Evolutionary conservation across 2,888 invertebrate species (phyloP).

Genomic region (Leptopterna dolabrata): DNA sequence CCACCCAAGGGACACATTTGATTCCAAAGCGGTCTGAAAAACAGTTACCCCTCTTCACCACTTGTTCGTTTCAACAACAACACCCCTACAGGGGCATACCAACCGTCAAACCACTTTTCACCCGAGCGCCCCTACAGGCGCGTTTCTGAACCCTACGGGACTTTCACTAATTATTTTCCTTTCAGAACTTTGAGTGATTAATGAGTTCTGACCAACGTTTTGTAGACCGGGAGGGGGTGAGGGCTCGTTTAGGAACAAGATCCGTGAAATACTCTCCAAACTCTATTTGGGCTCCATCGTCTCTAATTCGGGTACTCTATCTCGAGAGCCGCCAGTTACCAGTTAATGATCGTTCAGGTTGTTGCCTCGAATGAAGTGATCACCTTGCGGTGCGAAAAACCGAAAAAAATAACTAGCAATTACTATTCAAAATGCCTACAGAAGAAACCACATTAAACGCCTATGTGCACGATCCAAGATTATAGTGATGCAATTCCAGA

Average conservation of each 20-base stretch:
- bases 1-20: constrained; percentile 31
- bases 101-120: not conserved
- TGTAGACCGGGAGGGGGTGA: not conserved
- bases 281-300: constrained; percentile 20
- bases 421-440: too few species aligned
- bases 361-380: too few species aligned
- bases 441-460: too few species aligned
- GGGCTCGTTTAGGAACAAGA: not conserved
- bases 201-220: constrained; percentile 46
- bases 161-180: constrained; percentile 41
- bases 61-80: not conserved
- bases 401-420: too few species aligned
- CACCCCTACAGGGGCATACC: too few species aligned
- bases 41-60: not conserved
- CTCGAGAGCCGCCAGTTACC: not conserved
- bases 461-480: too few species aligned
- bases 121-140: not conserved
- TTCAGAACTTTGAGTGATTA: constrained; percentile 49
- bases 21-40: constrained; percentile 22
- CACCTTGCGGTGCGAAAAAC: too few species aligned
- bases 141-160: not conserved
- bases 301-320: not conserved
- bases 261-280: constrained; percentile 29
- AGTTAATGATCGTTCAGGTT: too few species aligned
- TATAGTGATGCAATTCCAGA: too few species aligned